Percentiles rank a stretch among this genome's conserved stretches.
Evolutionary conservation across 2,797 vertebrate genomes (phyloP).

Genomic region (Bradypodion pumilum): DNA sequence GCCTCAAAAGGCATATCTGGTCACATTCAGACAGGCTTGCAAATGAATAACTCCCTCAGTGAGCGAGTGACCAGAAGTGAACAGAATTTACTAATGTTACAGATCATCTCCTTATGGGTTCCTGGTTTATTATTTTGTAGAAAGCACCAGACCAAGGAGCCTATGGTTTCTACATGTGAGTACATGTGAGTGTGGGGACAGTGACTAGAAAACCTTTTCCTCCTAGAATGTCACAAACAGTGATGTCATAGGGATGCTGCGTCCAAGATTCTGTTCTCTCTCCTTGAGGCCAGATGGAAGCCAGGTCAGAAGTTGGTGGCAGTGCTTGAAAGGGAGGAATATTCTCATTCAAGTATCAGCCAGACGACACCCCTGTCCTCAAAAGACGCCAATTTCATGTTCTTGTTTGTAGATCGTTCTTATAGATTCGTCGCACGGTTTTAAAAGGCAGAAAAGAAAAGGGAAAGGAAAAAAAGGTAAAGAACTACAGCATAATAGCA

Average conservation of each 20-base stretch:
- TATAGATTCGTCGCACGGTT: not conserved
- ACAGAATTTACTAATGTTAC: not conserved
- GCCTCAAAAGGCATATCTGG: too few relatives aligned
- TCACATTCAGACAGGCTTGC: too few relatives aligned
- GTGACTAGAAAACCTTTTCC: not conserved
- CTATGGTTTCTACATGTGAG: not conserved
- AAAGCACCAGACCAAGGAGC: not conserved
- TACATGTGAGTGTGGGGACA: not conserved
- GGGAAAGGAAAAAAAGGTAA: not conserved
- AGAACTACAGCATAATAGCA: not conserved
- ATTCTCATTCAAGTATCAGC: not conserved
- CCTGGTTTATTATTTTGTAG: too few relatives aligned
- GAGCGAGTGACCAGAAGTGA: not conserved
- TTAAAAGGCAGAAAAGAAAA: not conserved
- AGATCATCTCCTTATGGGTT: not conserved
- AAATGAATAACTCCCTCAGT: not conserved
- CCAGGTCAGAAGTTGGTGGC: constrained; percentile 5
- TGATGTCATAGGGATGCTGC: constrained; percentile 26
- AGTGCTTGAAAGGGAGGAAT: not conserved
- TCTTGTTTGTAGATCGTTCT: not conserved
- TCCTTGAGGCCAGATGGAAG: not conserved
- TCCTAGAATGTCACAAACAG: not conserved
- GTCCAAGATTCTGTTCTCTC: constrained; percentile 12
- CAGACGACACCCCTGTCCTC: not conserved
- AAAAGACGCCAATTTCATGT: not conserved